Conservation (phyloP, 2,888 invertebrate species). For the Dolichopus griseipennis region DNA sequence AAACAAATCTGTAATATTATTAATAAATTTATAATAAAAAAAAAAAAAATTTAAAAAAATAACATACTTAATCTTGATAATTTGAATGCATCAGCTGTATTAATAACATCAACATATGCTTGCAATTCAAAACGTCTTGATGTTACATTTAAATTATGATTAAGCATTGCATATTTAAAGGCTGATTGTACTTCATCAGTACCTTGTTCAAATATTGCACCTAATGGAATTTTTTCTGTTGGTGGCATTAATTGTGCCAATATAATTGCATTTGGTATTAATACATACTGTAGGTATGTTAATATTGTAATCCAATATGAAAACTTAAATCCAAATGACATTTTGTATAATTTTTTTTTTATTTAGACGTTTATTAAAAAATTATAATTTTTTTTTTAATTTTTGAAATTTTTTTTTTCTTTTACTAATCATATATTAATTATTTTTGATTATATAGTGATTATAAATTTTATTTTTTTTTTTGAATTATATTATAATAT, state of each 20-base stretch:
- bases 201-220: slow-evolving; percentile 86
- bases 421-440: too few relatives aligned
- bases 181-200: slow-evolving; percentile 87
- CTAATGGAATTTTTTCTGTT: slow-evolving; percentile 50
- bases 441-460: too few relatives aligned
- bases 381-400: background rate
- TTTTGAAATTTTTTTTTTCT: background rate
- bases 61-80: slow-evolving; percentile 82
- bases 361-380: background rate
- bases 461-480: too few relatives aligned
- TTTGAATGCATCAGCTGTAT: slow-evolving; percentile 88
- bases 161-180: slow-evolving; percentile 81
- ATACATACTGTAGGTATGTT: slow-evolving; percentile 24
- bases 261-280: slow-evolving; percentile 35
- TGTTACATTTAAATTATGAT: slow-evolving; percentile 76
- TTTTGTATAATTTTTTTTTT: background rate
- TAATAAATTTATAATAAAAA: too few relatives aligned
- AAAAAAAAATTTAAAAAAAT: background rate
- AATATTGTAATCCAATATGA: background rate
- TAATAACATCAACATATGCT: slow-evolving; percentile 83
- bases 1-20: too few relatives aligned
- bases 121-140: slow-evolving; percentile 72
- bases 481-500: too few relatives aligned
- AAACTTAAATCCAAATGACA: slow-evolving; percentile 9
- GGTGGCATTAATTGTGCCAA: slow-evolving; percentile 41